Percentiles rank a stretch among this genome's conserved stretches.
phyloP scores from a whole-genome alignment of 2,113 vertebrate species.

The Malurus cyaneus region DNA sequence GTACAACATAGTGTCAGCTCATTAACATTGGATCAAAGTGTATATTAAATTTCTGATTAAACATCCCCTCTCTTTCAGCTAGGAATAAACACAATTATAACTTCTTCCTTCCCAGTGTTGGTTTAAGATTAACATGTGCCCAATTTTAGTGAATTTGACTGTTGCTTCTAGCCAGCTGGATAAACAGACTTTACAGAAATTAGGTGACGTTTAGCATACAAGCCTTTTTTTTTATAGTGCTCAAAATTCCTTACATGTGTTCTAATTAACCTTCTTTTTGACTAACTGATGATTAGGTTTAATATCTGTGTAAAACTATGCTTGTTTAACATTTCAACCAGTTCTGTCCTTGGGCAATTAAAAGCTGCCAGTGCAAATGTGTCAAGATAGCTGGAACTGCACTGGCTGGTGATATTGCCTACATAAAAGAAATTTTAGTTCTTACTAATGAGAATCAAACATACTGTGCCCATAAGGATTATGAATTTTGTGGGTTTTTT shows the following conservation, averaged over 20 bases:
- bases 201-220: conserved; percentile 1
- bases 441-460: not conserved
- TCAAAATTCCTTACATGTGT: conserved; percentile 41
- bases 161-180: conserved; percentile 43
- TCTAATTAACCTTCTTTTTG: conserved; percentile 49
- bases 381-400: not conserved
- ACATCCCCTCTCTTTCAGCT: conserved; percentile 45
- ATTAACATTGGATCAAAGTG: conserved; percentile 59
- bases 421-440: not conserved
- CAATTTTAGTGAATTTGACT: conserved; percentile 21
- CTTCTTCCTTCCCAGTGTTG: conserved; percentile 58
- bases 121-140: conserved; percentile 47
- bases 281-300: conserved; percentile 19
- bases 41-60: conserved; percentile 64
- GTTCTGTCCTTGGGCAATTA: not conserved
- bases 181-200: conserved; percentile 52
- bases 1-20: conserved; percentile 40
- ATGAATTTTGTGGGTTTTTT: not conserved
- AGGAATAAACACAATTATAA: conserved; percentile 62
- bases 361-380: conserved; percentile 2
- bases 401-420: not conserved
- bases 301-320: not conserved
- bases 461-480: not conserved
- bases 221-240: not conserved
- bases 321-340: conserved; percentile 13